Conservation (phyloP, 1,140 invertebrate species). For the Hyles euphorbiae region DNA sequence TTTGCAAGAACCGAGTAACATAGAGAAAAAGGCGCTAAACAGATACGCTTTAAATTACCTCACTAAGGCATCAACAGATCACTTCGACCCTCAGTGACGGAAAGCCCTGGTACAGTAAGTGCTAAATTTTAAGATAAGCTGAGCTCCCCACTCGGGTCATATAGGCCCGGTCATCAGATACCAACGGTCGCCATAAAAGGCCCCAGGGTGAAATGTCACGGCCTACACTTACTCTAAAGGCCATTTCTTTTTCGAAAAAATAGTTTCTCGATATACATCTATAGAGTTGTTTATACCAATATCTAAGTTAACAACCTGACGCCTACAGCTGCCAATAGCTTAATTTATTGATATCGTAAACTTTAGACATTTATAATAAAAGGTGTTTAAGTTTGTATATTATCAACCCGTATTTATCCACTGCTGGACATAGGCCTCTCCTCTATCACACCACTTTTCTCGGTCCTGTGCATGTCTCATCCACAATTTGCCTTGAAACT, state of each 20-base stretch:
- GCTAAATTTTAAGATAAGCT: constrained; percentile 42
- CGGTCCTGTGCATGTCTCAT: too few relatives aligned
- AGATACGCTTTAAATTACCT: too few relatives aligned
- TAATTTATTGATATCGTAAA: neutral
- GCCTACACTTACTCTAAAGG: constrained; percentile 38
- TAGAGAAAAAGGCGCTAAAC: too few relatives aligned
- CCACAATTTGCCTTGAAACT: too few relatives aligned
- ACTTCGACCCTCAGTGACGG: too few relatives aligned
- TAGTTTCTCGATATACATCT: constrained; percentile 13
- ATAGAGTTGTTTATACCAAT: constrained; percentile 14
- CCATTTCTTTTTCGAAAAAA: constrained; percentile 23
- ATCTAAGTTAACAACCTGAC: too few relatives aligned
- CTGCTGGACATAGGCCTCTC: too few relatives aligned
- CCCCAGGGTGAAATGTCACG: constrained; percentile 36
- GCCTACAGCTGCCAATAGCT: too few relatives aligned
- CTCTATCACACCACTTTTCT: too few relatives aligned
- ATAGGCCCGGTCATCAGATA: constrained; percentile 52
- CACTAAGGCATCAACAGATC: too few relatives aligned
- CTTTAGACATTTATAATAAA: neutral
- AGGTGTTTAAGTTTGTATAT: neutral
- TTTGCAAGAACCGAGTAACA: too few relatives aligned
- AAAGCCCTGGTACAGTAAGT: constrained; percentile 8
- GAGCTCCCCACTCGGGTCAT: constrained; percentile 22
- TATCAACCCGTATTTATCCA: too few relatives aligned
- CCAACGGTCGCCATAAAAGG: constrained; percentile 25